These are phyloP conservation scores for Spongilla lacustris DNA, from an alignment of 37 sponge, comb jelly and placozoan species.

Conservation along the genomic window DNA sequence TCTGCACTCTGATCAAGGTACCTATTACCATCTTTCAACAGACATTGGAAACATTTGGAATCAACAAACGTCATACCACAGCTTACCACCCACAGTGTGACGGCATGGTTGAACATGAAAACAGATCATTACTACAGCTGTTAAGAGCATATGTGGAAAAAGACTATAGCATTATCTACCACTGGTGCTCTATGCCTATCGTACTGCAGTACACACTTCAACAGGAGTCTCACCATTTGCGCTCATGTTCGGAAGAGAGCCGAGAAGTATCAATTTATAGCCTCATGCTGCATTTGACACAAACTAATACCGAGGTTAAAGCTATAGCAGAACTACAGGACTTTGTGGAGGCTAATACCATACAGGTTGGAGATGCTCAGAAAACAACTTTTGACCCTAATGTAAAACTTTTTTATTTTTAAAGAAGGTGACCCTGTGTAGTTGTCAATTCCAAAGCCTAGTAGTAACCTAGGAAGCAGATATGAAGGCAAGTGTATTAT, in stretches of 20 bases:
- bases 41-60: conserved; percentile 51
- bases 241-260: conserved; percentile 66
- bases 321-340: conserved; percentile 32
- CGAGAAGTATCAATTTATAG: not conserved
- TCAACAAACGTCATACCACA: conserved; percentile 47
- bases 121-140: conserved; percentile 57
- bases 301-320: conserved; percentile 5
- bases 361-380: not conserved
- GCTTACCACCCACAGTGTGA: conserved; percentile 74
- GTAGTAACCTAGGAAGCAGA: not conserved
- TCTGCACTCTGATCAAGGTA: conserved; percentile 64
- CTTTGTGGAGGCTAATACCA: conserved; percentile 1
- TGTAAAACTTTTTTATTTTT: not conserved
- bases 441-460: not conserved
- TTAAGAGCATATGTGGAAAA: conserved; percentile 58
- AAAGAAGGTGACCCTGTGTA: not conserved
- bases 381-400: not conserved
- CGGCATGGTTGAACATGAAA: conserved; percentile 62
- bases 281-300: conserved; percentile 13
- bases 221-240: conserved; percentile 56
- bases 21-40: conserved; percentile 44
- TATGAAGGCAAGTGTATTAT: not conserved
- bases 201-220: conserved; percentile 52
- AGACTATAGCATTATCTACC: conserved; percentile 57
- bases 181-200: conserved; percentile 62